Percentiles rank a stretch among this genome's conserved stretches.
phyloP scores from a whole-genome alignment of 2,113 vertebrate genomes.

The Sebastes fasciatus region DNA sequence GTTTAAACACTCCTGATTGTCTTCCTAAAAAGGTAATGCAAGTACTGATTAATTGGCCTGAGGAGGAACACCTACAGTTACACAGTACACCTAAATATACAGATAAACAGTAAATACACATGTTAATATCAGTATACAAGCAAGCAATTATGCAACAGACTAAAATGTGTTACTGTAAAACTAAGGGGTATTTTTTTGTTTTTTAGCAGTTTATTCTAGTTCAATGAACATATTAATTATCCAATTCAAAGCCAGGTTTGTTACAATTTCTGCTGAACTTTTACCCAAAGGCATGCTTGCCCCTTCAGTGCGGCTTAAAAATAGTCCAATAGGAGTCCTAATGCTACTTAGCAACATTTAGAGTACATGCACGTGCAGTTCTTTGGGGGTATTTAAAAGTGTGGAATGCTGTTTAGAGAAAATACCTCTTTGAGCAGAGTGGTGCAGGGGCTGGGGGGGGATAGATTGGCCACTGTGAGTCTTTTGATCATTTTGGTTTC shows the following conservation, averaged over 20 bases:
- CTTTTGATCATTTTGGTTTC: constrained; percentile 49
- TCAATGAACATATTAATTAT: neutral
- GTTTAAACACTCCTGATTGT: neutral
- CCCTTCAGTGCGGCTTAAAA: constrained; percentile 40
- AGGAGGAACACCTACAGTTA: neutral
- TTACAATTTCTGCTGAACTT: neutral
- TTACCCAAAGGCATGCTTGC: constrained; percentile 10
- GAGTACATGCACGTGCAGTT: constrained; percentile 76
- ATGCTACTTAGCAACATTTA: constrained; percentile 75
- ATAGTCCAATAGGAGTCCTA: constrained; percentile 47
- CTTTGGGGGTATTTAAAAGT: constrained; percentile 77
- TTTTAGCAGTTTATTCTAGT: neutral
- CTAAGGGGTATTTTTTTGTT: neutral
- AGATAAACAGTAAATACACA: neutral
- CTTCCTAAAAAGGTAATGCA: neutral
- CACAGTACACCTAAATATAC: neutral
- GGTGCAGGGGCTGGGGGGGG: constrained; percentile 18
- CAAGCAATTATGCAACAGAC: too few species aligned
- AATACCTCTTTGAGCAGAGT: constrained; percentile 37
- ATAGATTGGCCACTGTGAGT: constrained; percentile 10
- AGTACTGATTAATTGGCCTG: neutral
- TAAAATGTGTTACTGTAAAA: neutral
- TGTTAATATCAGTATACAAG: neutral
- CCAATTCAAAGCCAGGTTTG: neutral
- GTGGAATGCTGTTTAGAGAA: constrained; percentile 73